A percentile compares a stretch with the other conserved stretches of the same genome.
These are phyloP conservation scores for Maniola jurtina DNA, from an alignment of 1,140 invertebrate species.

Conservation along the genomic window DNA sequence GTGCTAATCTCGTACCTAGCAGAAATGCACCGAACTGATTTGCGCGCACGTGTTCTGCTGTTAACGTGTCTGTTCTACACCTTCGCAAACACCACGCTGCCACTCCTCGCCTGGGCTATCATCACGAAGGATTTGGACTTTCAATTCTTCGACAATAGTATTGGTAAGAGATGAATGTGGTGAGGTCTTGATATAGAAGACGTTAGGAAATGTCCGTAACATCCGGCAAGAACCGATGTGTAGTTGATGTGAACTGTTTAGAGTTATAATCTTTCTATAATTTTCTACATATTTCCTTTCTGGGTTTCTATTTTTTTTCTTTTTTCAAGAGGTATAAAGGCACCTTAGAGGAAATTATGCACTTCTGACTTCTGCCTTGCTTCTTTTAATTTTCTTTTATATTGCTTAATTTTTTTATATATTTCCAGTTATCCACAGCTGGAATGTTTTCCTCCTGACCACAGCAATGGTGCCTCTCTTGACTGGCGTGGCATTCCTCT, in stretches of 20 bases:
- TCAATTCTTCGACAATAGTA: slow-evolving; percentile 48
- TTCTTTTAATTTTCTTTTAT: no score
- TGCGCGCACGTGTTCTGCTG: slow-evolving; percentile 82
- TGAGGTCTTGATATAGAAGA: neutral
- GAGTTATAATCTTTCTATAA: no score
- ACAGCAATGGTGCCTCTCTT: slow-evolving; percentile 83
- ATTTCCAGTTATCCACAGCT: slow-evolving; percentile 81
- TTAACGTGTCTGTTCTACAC: slow-evolving; percentile 82
- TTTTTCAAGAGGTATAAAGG: no score
- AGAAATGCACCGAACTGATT: slow-evolving; percentile 82
- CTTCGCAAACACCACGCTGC: slow-evolving; percentile 78
- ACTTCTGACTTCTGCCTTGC: no score
- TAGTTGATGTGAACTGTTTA: no score
- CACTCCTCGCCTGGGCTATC: slow-evolving; percentile 79
- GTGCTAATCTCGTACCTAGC: slow-evolving; percentile 85
- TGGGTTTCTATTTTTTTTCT: no score
- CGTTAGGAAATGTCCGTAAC: neutral
- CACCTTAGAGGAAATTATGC: no score
- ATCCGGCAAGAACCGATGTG: neutral
- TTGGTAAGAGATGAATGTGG: slow-evolving; percentile 49
- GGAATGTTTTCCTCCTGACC: slow-evolving; percentile 86
- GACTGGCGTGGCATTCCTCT: slow-evolving; percentile 81
- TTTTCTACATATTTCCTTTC: no score
- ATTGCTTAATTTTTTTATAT: neutral
- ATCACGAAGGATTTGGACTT: slow-evolving; percentile 73